A percentile compares a stretch with the other conserved stretches of the same genome.
These are phyloP conservation scores for Lordiphosa fenestrarum DNA, from an alignment of 2,888 invertebrate species.

Conservation along the genomic window DNA sequence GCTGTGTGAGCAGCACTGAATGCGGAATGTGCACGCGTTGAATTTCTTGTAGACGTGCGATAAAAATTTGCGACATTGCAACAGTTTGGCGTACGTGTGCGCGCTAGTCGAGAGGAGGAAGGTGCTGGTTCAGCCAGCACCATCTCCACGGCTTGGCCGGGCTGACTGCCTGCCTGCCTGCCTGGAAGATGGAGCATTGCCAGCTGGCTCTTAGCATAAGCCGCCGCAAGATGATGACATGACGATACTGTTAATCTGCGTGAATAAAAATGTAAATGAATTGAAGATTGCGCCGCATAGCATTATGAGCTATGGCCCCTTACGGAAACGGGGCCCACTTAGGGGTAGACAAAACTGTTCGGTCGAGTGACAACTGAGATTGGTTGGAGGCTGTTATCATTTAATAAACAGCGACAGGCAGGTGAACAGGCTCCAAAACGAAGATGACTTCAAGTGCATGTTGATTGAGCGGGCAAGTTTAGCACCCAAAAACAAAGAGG, in stretches of 20 bases:
- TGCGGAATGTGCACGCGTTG: conserved; percentile 76
- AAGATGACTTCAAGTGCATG: conserved; percentile 45
- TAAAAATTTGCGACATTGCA: conserved; percentile 79
- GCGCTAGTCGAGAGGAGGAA: conserved; percentile 30
- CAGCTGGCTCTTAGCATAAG: conserved; percentile 64
- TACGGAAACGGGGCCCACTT: conserved; percentile 34
- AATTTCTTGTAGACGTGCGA: conserved; percentile 78
- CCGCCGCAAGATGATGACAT: conserved; percentile 73
- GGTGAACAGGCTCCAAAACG: conserved; percentile 39
- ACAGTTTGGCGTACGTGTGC: conserved; percentile 70
- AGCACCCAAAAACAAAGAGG: conserved; percentile 6
- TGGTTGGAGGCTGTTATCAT: conserved; percentile 44
- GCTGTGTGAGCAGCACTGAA: conserved; percentile 58
- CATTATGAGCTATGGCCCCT: conserved; percentile 67
- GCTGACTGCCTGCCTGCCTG: neutral
- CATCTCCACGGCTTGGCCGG: neutral
- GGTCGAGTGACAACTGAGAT: conserved; percentile 64
- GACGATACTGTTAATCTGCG: conserved; percentile 76
- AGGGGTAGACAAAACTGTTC: conserved; percentile 50
- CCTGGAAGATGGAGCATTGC: conserved; percentile 20
- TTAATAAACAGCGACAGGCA: conserved; percentile 64
- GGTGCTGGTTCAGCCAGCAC: conserved; percentile 24
- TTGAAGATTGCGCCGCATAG: conserved; percentile 66
- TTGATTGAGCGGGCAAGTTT: conserved; percentile 41
- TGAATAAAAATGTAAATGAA: conserved; percentile 79